phyloP scores from a whole-genome alignment of 2,797 vertebrate genomes.

The Mus minutoides region DNA sequence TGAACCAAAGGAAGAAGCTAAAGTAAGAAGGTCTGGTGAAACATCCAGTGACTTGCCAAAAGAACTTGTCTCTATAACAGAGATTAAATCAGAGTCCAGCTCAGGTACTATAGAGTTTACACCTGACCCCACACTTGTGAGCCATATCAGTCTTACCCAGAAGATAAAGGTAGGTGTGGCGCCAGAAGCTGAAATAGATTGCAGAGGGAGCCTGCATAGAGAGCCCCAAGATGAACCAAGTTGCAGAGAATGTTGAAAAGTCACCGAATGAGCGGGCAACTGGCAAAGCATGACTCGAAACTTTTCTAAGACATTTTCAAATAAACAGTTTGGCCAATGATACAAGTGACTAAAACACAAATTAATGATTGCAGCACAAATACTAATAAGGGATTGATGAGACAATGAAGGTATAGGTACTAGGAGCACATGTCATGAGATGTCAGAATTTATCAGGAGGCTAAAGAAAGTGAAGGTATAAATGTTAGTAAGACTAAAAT shows the following conservation, averaged over 20 bases:
- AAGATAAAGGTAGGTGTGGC: constrained; percentile 94
- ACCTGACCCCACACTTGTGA: constrained; percentile 86
- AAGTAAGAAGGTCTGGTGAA: constrained; percentile 84
- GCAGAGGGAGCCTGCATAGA: constrained; percentile 50
- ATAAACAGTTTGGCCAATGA: constrained; percentile 68
- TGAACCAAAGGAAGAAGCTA: constrained; percentile 64
- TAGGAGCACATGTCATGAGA: constrained; percentile 18
- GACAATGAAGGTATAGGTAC: background rate
- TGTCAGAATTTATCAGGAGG: constrained; percentile 14
- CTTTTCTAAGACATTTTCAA: constrained; percentile 67
- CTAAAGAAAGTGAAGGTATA: background rate
- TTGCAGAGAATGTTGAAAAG: constrained; percentile 77
- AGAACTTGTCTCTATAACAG: constrained; percentile 74
- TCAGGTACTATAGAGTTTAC: constrained; percentile 84
- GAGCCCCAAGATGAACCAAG: constrained; percentile 61
- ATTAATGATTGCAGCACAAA: constrained; percentile 28
- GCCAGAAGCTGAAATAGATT: constrained; percentile 90
- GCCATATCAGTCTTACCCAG: constrained; percentile 92
- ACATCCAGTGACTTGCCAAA: constrained; percentile 74
- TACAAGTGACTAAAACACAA: constrained; percentile 50
- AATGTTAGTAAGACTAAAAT: constrained; percentile 34
- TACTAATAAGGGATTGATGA: constrained; percentile 16
- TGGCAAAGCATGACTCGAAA: constrained; percentile 64
- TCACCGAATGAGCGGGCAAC: constrained; percentile 58
- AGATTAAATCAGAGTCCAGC: constrained; percentile 57